Percentiles rank a stretch among this genome's conserved stretches.
phyloP scores from a whole-genome alignment of 2,888 invertebrate species.

The Choristoneura rosaceana region DNA sequence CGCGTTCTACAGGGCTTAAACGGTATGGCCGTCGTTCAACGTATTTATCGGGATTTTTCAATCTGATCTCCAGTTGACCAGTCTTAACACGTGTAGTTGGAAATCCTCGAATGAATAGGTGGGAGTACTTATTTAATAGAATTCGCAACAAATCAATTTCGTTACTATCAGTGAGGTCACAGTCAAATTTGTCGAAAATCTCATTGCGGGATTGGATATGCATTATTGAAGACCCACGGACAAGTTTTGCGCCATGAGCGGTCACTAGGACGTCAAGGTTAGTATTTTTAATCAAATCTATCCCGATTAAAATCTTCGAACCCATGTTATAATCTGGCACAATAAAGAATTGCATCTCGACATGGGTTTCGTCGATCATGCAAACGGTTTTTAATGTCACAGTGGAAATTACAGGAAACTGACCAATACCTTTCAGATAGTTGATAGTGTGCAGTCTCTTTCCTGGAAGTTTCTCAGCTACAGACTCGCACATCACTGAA shows the following conservation, averaged over 20 bases:
- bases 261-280: no score
- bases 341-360: conserved; percentile 20
- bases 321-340: conserved; percentile 10
- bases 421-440: no score
- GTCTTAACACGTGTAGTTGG: background rate
- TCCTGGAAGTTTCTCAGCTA: no score
- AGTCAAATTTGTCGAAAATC: background rate
- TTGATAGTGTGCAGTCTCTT: no score
- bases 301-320: background rate
- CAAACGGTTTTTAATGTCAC: background rate
- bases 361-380: background rate
- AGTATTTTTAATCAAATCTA: no score
- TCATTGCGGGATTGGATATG: no score
- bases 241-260: no score
- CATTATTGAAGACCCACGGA: no score
- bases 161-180: background rate
- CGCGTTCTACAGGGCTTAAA: conserved; percentile 32
- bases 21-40: conserved; percentile 39
- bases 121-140: no score
- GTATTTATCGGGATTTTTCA: conserved; percentile 37
- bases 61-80: conserved; percentile 12
- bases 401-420: background rate
- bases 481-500: no score
- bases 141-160: no score
- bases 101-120: no score